Evolutionary conservation across 2,797 vertebrate species (phyloP).

Genomic region (Glossophaga mutica): DNA sequence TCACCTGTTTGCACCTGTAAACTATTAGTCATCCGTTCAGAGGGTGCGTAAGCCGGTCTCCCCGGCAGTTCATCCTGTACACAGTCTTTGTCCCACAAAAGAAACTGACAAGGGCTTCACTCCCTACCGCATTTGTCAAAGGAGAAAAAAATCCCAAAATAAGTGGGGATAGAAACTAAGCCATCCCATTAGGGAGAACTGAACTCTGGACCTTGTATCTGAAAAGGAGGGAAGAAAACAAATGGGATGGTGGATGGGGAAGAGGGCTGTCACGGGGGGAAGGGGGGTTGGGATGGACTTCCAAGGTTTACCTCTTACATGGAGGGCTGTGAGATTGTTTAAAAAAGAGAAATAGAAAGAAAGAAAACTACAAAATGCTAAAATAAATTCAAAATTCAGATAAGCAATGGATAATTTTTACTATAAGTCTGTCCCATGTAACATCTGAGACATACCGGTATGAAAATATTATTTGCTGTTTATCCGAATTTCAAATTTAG

Average conservation of each 20-base stretch:
- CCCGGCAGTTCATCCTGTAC: neutral
- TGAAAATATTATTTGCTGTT: neutral
- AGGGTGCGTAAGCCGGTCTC: constrained; percentile 46
- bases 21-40: constrained; percentile 56
- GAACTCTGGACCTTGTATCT: neutral
- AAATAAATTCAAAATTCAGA: neutral
- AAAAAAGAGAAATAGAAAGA: neutral
- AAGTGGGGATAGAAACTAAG: neutral
- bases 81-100: neutral
- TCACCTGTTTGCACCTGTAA: constrained; percentile 64
- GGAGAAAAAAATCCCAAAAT: neutral
- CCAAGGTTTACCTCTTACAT: neutral
- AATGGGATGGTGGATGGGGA: neutral
- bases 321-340: neutral
- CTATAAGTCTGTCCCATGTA: neutral
- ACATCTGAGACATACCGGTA: neutral
- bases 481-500: constrained; percentile 40
- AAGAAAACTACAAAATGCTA: neutral
- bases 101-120: neutral
- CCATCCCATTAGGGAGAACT: neutral
- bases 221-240: neutral
- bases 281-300: neutral
- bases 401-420: neutral
- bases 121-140: neutral
- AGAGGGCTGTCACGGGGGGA: neutral